Evolutionary conservation across 2,113 vertebrate genomes (phyloP).

Genomic region (Anarhynchus alexandrinus): DNA sequence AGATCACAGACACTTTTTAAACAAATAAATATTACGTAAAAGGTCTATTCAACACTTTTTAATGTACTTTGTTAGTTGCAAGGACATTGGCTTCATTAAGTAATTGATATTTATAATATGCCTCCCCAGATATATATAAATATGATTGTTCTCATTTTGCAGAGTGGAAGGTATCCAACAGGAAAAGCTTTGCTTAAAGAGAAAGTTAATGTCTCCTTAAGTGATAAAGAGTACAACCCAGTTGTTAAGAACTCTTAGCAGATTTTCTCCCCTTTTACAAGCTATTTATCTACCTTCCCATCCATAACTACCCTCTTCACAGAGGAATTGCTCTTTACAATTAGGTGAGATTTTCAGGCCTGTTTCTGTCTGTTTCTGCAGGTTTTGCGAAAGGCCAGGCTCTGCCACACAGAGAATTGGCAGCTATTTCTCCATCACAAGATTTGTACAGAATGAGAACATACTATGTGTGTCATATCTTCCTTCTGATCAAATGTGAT

Average conservation of each 20-base stretch:
- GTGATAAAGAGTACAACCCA: not conserved
- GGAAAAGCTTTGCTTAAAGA: not conserved
- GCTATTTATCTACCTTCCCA: not conserved
- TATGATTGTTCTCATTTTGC: not conserved
- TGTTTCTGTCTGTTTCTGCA: not conserved
- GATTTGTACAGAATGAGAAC: not conserved
- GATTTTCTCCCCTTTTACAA: not conserved
- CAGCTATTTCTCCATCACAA: not conserved
- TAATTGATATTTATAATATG: not conserved
- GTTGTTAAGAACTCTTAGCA: not conserved
- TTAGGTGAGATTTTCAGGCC: not conserved
- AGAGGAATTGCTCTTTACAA: not conserved
- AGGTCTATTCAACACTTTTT: not conserved
- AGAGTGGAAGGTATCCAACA: not conserved
- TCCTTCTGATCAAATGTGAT: not conserved
- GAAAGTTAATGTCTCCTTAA: not conserved
- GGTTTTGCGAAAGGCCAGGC: not conserved
- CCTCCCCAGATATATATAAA: not conserved
- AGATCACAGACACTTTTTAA: not conserved
- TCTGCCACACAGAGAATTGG: accelerated
- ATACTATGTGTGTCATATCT: not conserved
- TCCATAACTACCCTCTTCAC: not conserved
- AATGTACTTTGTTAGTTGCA: not conserved
- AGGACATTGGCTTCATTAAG: not conserved
- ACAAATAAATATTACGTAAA: not conserved